Percentiles rank a stretch among this genome's conserved stretches.
phyloP scores from a whole-genome alignment of 2,797 vertebrate genomes.

The Orientallactaga sibirica region DNA sequence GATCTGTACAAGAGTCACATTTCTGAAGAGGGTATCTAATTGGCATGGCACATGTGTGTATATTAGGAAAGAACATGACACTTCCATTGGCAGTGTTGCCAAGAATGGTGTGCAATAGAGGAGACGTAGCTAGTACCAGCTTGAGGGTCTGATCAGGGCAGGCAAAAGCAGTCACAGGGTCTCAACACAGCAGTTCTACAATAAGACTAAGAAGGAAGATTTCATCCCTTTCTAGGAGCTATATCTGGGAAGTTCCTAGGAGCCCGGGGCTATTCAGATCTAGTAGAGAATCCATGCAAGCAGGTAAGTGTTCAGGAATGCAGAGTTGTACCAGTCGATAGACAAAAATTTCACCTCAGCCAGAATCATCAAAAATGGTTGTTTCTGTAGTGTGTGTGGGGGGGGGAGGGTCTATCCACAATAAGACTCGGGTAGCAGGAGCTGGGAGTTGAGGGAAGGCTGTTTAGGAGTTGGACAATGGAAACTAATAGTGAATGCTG shows the following conservation, averaged over 20 bases:
- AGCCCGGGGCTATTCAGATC: neutral
- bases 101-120: neutral
- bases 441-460: neutral
- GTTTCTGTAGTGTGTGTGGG: neutral
- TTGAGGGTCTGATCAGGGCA: neutral
- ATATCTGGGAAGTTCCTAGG: neutral
- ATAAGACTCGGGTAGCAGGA: neutral
- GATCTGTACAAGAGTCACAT: conserved; percentile 7
- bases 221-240: neutral
- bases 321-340: neutral
- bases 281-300: neutral
- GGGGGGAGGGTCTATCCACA: neutral
- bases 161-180: neutral
- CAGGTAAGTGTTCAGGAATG: neutral
- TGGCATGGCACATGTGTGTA: neutral
- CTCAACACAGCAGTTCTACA: neutral
- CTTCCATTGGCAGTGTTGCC: neutral
- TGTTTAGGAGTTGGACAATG: neutral
- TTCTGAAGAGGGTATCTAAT: neutral
- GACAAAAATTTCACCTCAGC: neutral
- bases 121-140: neutral
- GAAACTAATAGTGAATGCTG: conserved; percentile 52
- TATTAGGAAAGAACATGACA: neutral
- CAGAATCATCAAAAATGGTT: conserved; percentile 5
- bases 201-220: neutral